A percentile compares a stretch with the other conserved stretches of the same genome.
These are phyloP conservation scores for Rotaria macrura DNA, from an alignment of 2,888 invertebrate species.

Conservation along the genomic window DNA sequence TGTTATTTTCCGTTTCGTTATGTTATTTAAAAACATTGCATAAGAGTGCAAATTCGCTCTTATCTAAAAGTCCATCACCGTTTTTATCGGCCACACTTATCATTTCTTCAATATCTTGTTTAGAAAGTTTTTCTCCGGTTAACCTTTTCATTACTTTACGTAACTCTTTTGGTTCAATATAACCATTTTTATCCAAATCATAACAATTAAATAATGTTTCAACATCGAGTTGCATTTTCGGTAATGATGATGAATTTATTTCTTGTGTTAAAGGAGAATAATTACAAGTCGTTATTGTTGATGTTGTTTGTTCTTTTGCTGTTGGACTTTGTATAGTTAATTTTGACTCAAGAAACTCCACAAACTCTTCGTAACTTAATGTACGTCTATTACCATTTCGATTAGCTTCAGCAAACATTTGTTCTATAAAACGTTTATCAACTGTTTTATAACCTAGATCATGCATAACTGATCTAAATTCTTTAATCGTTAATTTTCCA, in stretches of 20 bases:
- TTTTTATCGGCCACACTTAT: not conserved
- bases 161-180: slow-evolving; percentile 1
- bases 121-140: not conserved
- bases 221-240: not conserved
- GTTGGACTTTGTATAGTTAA: not conserved
- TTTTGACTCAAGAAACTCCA: not conserved
- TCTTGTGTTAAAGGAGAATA: not conserved
- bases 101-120: slow-evolving; percentile 16
- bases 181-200: not conserved
- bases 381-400: not conserved
- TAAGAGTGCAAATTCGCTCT: not conserved
- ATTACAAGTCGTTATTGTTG: not conserved
- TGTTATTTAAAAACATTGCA: not conserved
- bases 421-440: not conserved
- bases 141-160: slow-evolving; percentile 3
- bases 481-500: slow-evolving; percentile 15
- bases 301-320: not conserved
- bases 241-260: not conserved
- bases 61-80: slow-evolving; percentile 7
- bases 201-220: slow-evolving; percentile 18
- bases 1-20: not conserved
- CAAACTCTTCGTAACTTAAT: not conserved
- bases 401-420: slow-evolving; percentile 20
- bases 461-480: slow-evolving; percentile 13
- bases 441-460: not conserved